Evolutionary conservation across 2,888 invertebrate species (phyloP), one percentile per base, ranked within the genome.

Genomic region (Hanleya hanleyi): DNA sequence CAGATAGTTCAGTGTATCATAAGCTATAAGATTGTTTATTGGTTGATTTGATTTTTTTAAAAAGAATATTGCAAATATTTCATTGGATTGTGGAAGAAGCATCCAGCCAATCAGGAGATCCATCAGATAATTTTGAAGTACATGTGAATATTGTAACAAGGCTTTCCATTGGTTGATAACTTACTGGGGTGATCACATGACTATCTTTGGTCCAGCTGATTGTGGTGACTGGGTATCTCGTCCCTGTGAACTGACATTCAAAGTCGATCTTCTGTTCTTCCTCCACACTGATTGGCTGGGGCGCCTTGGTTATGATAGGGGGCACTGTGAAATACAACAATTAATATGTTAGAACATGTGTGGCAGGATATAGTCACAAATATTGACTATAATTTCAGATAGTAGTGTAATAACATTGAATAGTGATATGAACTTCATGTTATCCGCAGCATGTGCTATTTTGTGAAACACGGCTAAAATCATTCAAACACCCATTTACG

Each of bases 181-280:
- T 76, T 77, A 87, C 87, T 76, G 81, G 71, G 74, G 81, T 81
- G n/a, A 86, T 80, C 22, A 75, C 78, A 9, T 75, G 69, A 32
- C 78, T 75, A 72, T 86, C 82, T 72, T 84, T 84, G 73, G 77
- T 91, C 96, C 96, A 96, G 67, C 92, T 92, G 3, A 94, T 92
- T 33, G 91, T 91, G 4, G 94, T 94, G 74, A 93, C 92, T 1
- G 93, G 93, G 77, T 86, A 87, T 1, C 82, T 81, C 33, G 90
- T 89, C 12, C 91, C 91, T 35, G 81, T 83, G 75, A 91, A 91
- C 75, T 87, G 85, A 86, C 96, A 96, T n/a, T 91, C 92, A 75
- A 96, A 91, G 5, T 92, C 91, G 0, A 93, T 93, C 1, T 92
- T 87, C 67, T 94, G 93, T 65, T 94, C 94, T 89, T 96, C 96